These are phyloP conservation scores for Pyrocephalus nanus DNA, from an alignment of 2,797 vertebrate species.

Conservation along the genomic window DNA sequence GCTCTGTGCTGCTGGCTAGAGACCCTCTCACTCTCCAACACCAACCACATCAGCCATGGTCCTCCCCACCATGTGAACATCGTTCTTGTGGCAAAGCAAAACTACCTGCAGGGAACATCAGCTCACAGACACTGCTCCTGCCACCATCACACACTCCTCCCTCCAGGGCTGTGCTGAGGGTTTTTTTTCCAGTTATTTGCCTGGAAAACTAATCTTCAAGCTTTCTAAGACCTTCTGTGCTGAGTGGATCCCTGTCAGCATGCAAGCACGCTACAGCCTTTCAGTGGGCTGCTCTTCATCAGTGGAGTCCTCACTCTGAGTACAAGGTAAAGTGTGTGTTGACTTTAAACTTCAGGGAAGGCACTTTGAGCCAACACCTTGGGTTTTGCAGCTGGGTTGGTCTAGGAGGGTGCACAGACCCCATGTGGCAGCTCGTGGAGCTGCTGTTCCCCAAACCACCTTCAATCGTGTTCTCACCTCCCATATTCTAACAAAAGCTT, in stretches of 20 bases:
- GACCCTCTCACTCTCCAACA: not conserved
- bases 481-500: not conserved
- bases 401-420: not conserved
- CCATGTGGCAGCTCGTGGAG: not conserved
- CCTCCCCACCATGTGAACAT: rapidly evolving
- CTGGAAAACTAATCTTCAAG: not conserved
- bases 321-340: not conserved
- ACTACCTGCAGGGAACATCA: not conserved
- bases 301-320: not conserved
- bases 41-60: not conserved
- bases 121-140: rapidly evolving
- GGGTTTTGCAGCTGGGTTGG: not conserved
- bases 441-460: not conserved
- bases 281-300: not conserved
- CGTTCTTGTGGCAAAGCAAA: not conserved
- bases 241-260: not conserved
- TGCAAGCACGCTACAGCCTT: not conserved
- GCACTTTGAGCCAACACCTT: not conserved
- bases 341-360: not conserved
- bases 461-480: not conserved
- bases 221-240: not conserved
- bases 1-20: not conserved
- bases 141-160: not conserved
- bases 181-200: not conserved
- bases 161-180: no score